Evolutionary conservation across 2,888 invertebrate genomes (phyloP).

Genomic region (Diabrotica balteata): DNA sequence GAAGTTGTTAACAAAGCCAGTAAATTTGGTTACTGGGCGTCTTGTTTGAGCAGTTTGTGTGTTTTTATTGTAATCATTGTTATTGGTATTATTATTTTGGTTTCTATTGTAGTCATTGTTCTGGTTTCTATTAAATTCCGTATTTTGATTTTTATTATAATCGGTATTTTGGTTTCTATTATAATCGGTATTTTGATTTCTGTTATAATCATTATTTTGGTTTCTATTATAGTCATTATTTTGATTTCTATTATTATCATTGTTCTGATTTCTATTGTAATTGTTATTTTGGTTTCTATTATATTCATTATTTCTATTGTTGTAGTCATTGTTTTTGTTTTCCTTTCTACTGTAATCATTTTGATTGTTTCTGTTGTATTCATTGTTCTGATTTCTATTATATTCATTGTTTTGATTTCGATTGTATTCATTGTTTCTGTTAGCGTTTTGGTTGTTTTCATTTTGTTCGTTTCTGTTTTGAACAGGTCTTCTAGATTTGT

Average conservation of each 20-base stretch:
- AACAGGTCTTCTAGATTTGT: conserved; percentile 56
- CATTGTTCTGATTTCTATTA: conserved; percentile 34
- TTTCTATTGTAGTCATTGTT: conserved; percentile 36
- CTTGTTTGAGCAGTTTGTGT: conserved; percentile 47
- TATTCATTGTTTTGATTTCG: conserved; percentile 30
- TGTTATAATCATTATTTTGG: conserved; percentile 33
- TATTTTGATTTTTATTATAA: conserved; percentile 39
- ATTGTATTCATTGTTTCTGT: conserved; percentile 34
- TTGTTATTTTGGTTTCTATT: conserved; percentile 30
- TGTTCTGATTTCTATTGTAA: conserved; percentile 35
- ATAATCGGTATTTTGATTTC: conserved; percentile 32
- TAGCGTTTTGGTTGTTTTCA: conserved; percentile 37
- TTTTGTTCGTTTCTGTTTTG: conserved; percentile 45
- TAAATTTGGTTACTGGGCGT: conserved; percentile 50
- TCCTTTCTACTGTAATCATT: conserved; percentile 28
- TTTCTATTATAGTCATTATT: conserved; percentile 25
- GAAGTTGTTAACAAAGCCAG: conserved; percentile 59
- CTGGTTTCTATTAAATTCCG: conserved; percentile 28
- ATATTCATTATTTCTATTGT: conserved; percentile 34
- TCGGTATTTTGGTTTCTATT: conserved; percentile 48
- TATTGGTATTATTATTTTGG: conserved; percentile 29
- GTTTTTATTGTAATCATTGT: conserved; percentile 29
- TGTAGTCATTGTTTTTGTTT: conserved; percentile 31
- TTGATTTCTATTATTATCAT: conserved; percentile 23
- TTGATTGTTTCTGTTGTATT: conserved; percentile 47